Base-by-base conservation (phyloP, 2,888 invertebrate genomes). In the Lepidochrysops patricia region DNA sequence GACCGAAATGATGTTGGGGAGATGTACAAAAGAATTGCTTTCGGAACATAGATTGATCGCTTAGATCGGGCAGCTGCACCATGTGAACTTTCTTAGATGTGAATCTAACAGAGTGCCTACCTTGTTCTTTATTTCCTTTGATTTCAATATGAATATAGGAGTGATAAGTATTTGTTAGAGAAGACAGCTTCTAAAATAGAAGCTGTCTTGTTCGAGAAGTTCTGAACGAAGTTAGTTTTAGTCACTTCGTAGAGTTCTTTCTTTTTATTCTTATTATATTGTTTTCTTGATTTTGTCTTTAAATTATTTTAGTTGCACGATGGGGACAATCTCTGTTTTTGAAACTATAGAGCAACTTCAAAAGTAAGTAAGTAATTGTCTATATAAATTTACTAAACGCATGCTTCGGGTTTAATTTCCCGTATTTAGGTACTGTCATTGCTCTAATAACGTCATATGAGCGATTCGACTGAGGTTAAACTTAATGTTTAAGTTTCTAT, bases 401-500 rank as follows among this genome's bases (percentile, higher is more conserved):
- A 79, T 76, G 72, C 72, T 70, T 71, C 68, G 71, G 81, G 82
- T 81, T 83, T 80, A 82, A 73, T 79, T 80, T 86, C 84, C 85
- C 85, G 78, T 79, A 72, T 64, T 65, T 61, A n/a, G n/a, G n/a
- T n/a, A 69, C 63, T 71, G 70, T 72, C 72, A 73, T 68, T 74
- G 76, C 74, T 80, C 77, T 76, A 79, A 83, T 83, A 84, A 82
- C 79, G 81, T 74, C 72, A 74, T 75, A 74, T 77, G 80, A 81
- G 84, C 79, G 76, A 70, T 77, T 69, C 73, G 71, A 72, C 74
- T 73, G 72, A 72, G 62, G 70, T 75, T 75, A 76, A 76, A 78
- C 77, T 73, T 77, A 79, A 82, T 82, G 79, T 82, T 81, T 79
- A 75, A 81, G n/a, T n/a, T n/a, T n/a, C n/a, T n/a, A n/a, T n/a